These are phyloP conservation scores for Byasa hedistus DNA, from an alignment of 2,888 invertebrate species.

Conservation along the genomic window DNA sequence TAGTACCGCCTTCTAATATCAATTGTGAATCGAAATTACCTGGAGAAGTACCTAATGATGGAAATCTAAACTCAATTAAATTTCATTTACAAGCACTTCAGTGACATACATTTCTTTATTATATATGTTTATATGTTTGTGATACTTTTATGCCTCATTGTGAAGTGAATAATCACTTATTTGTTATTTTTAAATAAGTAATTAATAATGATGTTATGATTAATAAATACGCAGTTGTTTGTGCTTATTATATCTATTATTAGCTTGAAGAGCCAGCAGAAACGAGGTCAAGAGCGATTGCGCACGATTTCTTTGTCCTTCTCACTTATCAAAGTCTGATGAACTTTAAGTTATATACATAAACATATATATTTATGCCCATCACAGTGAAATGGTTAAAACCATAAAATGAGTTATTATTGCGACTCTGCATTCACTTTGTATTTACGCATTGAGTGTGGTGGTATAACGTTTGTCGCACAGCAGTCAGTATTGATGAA, in stretches of 20 bases:
- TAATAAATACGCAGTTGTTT: background rate
- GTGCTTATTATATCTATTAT: background rate
- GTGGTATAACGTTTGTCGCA: background rate
- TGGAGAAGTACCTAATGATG: no score
- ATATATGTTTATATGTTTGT: no score
- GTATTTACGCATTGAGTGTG: background rate
- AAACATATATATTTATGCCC: background rate
- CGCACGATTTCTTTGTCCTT: slow-evolving; percentile 20
- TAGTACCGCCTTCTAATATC: no score
- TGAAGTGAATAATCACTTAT: background rate
- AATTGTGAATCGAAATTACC: no score
- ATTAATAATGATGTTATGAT: slow-evolving; percentile 1
- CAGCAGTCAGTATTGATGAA: background rate
- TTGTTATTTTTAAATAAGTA: slow-evolving; percentile 5
- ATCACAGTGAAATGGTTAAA: background rate
- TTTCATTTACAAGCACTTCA: no score
- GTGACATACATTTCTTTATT: no score
- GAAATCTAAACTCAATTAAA: no score
- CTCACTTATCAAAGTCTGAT: slow-evolving; percentile 14
- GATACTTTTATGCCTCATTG: background rate
- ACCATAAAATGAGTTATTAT: slow-evolving; percentile 1
- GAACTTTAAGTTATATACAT: slow-evolving; percentile 10
- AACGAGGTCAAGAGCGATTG: slow-evolving; percentile 6
- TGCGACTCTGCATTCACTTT: background rate
- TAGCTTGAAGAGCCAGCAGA: slow-evolving; percentile 14